Percentiles rank a stretch among this genome's conserved stretches.
Conservation (phyloP, 2,113 vertebrate genomes). For the Leptobrachium ailaonicum region DNA sequence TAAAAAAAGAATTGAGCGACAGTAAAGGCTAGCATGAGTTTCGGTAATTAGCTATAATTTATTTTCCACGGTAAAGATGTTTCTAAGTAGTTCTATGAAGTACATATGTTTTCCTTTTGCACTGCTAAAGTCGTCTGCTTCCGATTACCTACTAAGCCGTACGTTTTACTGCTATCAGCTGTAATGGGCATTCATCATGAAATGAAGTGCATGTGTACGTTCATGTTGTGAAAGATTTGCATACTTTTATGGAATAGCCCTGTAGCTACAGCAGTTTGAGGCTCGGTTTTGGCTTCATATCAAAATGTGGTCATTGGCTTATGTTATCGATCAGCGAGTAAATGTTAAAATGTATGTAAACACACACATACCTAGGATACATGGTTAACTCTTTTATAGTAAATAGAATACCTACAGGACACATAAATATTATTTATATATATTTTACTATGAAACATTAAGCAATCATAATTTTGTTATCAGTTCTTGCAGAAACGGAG, state of each 20-base stretch:
- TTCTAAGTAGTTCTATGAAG: constrained; percentile 50
- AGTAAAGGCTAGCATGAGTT: constrained; percentile 55
- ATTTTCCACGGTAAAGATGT: constrained; percentile 52
- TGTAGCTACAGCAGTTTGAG: constrained; percentile 12
- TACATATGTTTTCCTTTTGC: constrained; percentile 54
- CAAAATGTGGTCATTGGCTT: constrained; percentile 18
- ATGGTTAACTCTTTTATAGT: background rate
- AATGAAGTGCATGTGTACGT: constrained; percentile 55
- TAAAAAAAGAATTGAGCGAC: constrained; percentile 37
- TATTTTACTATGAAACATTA: no score
- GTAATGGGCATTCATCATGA: constrained; percentile 50
- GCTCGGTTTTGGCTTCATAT: constrained; percentile 10
- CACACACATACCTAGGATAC: constrained; percentile 27
- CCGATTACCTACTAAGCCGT: constrained; percentile 50
- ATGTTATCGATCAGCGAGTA: constrained; percentile 24
- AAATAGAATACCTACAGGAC: no score
- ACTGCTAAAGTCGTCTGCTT: constrained; percentile 53
- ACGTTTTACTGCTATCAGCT: constrained; percentile 55
- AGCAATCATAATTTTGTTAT: no score
- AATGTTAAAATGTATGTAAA: constrained; percentile 22
- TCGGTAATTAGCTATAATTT: constrained; percentile 59
- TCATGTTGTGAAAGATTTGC: constrained; percentile 45
- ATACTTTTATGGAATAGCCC: constrained; percentile 31
- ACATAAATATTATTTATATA: no score
- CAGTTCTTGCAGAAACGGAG: no score